phyloP scores from a whole-genome alignment of 2,113 vertebrate species.

The Chamaea fasciata region DNA sequence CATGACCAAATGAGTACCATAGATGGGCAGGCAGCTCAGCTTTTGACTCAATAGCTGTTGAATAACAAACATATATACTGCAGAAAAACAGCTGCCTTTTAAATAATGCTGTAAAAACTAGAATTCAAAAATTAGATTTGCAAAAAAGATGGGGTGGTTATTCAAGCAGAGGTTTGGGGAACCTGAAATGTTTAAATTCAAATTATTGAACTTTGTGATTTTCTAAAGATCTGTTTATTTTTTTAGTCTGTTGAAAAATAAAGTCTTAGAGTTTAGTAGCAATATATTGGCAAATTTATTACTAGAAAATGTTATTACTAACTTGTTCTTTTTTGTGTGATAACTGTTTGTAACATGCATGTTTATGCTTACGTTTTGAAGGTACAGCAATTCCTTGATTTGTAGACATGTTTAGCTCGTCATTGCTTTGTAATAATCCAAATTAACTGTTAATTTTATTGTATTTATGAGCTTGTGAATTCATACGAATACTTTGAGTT shows the following conservation, averaged over 20 bases:
- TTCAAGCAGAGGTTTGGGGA: background rate
- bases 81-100: background rate
- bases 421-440: conserved; percentile 25
- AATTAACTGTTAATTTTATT: background rate
- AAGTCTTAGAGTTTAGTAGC: background rate
- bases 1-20: conserved; percentile 52
- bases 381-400: background rate
- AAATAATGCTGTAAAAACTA: background rate
- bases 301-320: conserved; percentile 27
- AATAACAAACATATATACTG: conserved; percentile 27
- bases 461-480: background rate
- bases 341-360: conserved; percentile 22
- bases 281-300: conserved; percentile 10
- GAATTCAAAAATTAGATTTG: background rate
- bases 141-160: background rate
- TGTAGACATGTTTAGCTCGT: background rate
- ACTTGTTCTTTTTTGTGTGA: conserved; percentile 28
- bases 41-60: conserved; percentile 33
- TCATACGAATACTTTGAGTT: background rate
- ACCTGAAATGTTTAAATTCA: background rate
- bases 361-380: conserved; percentile 36
- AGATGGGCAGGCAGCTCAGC: conserved; percentile 58
- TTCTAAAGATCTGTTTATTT: background rate
- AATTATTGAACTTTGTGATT: background rate
- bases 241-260: background rate